Base-by-base conservation (phyloP, 2,888 invertebrate species). In the Itoplectis maculator region DNA sequence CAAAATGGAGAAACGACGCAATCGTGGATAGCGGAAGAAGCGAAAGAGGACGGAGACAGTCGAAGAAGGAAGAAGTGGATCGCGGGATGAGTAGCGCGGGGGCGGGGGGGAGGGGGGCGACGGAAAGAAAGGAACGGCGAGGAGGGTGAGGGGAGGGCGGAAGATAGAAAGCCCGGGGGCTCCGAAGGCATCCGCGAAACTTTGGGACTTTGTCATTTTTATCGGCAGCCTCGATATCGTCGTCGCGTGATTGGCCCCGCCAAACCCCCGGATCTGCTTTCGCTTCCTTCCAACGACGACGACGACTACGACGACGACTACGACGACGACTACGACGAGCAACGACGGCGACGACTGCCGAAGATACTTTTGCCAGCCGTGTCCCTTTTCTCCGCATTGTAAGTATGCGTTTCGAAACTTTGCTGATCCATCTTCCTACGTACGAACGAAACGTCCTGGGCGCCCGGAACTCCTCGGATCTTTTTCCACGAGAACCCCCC, bases 141-240 rank as follows among this genome's bases (percentile, higher is more conserved):
- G 51, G 49, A 72, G 42, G 29, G 35, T 23, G 68, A 18, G 56
- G 45, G n/a, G n/a, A 45, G 45, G 4, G 45, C 2, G n/a, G 45
- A 45, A 65, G 18, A 65, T 65, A 49, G 29, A 54, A 20, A 77
- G 81, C 78, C 66, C n/a, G 45, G 69, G 81, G 79, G 83, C 70
- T 79, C n/a, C 63, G 47, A 15, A 65, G 73, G 65, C 45, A 45
- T 73, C 35, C 66, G 66, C 66, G 84, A 88, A 90, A 88, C 86
- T 90, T 88, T 79, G 81, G 84, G 89, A 92, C 90, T 91, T 91
- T 89, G 91, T 91, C 92, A 92, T 92, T 92, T 92, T 92, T 92
- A 92, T 92, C 91, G 91, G 90, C 89, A 87, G 87, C 85, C 85
- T 84, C 86, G 86, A 89, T 89, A 89, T 90, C 90, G 84, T 87